Percentiles rank a stretch among this genome's conserved stretches.
phyloP scores from a whole-genome alignment of 2,797 vertebrate genomes.

The Megaceryle alcyon region DNA sequence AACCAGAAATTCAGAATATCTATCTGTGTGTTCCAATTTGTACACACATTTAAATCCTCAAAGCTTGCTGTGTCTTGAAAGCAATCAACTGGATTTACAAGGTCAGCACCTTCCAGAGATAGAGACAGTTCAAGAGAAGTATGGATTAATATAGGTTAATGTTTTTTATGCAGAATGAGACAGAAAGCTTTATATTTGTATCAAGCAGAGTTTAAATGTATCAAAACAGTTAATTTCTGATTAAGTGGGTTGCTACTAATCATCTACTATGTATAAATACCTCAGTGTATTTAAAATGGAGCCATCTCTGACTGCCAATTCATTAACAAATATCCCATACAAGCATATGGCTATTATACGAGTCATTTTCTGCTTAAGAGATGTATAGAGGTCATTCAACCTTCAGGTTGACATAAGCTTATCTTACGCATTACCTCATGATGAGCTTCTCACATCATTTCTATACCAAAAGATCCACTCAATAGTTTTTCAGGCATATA shows the following conservation, averaged over 20 bases:
- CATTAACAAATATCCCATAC: neutral
- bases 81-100: neutral
- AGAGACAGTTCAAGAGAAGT: neutral
- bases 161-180: neutral
- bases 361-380: neutral
- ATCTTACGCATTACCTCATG: neutral
- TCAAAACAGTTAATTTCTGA: neutral
- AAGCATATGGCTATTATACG: neutral
- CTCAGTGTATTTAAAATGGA: neutral
- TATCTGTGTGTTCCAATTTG: neutral
- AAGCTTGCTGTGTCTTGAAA: neutral
- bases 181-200: neutral
- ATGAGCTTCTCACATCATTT: neutral
- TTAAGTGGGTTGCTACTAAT: neutral
- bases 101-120: neutral
- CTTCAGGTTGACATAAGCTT: neutral
- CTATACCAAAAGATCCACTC: neutral
- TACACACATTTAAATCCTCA: neutral
- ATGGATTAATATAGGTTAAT: neutral
- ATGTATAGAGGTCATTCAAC: neutral
- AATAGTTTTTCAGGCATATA: neutral
- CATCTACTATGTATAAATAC: neutral
- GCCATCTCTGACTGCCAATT: neutral
- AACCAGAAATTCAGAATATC: neutral
- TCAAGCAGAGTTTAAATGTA: neutral